Conservation (phyloP, 1,140 invertebrate species). For the Camponotus pennsylvanicus region DNA sequence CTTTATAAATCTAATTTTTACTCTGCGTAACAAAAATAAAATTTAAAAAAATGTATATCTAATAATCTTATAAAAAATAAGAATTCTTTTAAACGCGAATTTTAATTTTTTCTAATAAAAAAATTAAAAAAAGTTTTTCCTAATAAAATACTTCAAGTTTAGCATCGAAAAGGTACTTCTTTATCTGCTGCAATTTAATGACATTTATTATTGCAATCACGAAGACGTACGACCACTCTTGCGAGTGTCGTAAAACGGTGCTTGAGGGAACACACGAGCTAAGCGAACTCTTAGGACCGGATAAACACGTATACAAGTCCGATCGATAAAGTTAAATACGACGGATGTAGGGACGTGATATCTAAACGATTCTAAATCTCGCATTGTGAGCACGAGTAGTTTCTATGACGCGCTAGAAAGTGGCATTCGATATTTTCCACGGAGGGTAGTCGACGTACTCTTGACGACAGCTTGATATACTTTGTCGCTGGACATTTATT, state of each 20-base stretch:
- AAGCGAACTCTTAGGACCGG: constrained; percentile 27
- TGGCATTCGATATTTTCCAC: constrained; percentile 30
- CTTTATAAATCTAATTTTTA: neutral
- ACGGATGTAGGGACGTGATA: neutral
- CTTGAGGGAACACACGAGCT: constrained; percentile 32
- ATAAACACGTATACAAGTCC: constrained; percentile 7
- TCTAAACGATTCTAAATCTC: constrained; percentile 38
- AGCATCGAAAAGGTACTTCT: neutral
- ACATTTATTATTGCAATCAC: constrained; percentile 12
- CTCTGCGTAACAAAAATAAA: neutral
- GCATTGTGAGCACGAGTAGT: neutral
- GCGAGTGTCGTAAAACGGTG: constrained; percentile 6
- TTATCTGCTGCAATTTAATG: neutral
- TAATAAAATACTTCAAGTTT: neutral
- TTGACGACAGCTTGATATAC: constrained; percentile 25
- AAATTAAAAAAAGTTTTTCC: neutral
- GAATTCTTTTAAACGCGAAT: too few species aligned
- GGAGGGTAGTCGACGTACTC: constrained; percentile 8
- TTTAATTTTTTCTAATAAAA: neutral
- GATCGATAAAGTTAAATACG: constrained; percentile 51
- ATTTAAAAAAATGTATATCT: neutral
- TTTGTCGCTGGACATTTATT: constrained; percentile 5
- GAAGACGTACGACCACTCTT: constrained; percentile 8
- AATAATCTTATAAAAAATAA: neutral
- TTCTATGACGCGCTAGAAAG: neutral